These are phyloP conservation scores for Morone chrysops DNA, from an alignment of 2,113 vertebrate genomes.

Conservation along the genomic window DNA sequence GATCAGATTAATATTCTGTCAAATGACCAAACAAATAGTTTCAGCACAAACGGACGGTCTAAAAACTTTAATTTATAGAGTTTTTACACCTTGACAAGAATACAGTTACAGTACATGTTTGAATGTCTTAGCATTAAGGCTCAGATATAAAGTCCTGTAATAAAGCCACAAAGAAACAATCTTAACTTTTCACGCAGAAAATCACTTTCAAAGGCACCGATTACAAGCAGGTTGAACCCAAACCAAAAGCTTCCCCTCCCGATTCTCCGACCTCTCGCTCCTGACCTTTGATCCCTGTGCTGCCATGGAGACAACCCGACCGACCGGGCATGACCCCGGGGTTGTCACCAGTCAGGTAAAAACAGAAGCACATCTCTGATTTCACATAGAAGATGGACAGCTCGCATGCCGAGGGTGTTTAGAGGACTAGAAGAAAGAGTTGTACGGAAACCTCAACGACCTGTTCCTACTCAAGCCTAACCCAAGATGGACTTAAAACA, in stretches of 20 bases:
- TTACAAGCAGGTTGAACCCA: constrained; percentile 19
- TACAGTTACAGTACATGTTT: not conserved
- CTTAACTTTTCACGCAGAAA: not conserved
- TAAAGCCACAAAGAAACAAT: not conserved
- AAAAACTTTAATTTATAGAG: not conserved
- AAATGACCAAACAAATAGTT: not conserved
- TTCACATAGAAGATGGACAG: constrained; percentile 35
- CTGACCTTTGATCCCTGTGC: constrained; percentile 48
- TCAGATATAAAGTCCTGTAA: not conserved
- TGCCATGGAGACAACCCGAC: constrained; percentile 49
- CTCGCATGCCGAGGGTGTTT: not conserved
- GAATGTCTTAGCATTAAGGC: not conserved
- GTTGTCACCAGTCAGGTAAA: constrained; percentile 64
- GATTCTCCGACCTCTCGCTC: constrained; percentile 2
- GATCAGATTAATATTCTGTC: not conserved
- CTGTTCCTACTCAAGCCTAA: not conserved
- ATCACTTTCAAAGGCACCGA: not conserved
- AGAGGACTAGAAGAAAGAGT: not conserved
- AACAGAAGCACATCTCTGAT: constrained; percentile 65
- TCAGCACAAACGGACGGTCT: not conserved
- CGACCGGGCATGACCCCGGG: constrained; percentile 19
- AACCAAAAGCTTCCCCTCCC: constrained; percentile 27
- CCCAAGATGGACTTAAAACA: not conserved
- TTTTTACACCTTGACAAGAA: not conserved
- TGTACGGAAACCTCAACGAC: not conserved